Evolutionary conservation across 2,113 vertebrate genomes (phyloP).

Genomic region (Hyperoodon ampullatus): DNA sequence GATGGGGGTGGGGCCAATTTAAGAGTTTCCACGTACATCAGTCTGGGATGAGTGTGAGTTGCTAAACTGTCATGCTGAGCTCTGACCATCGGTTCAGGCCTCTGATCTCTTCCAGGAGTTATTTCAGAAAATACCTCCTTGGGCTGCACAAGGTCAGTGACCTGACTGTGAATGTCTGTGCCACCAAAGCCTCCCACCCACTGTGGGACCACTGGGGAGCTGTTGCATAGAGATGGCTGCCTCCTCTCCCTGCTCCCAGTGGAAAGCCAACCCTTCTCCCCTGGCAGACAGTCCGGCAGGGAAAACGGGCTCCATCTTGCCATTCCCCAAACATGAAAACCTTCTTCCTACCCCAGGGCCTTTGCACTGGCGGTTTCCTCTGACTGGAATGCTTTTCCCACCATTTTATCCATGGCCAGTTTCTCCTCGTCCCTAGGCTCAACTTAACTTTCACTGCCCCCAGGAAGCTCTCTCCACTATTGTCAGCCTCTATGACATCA

Average conservation of each 20-base stretch:
- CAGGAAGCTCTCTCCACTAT: background rate
- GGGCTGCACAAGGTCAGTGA: slow-evolving; percentile 84
- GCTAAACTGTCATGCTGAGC: background rate
- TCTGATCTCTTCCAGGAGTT: slow-evolving; percentile 83
- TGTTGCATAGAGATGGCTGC: background rate
- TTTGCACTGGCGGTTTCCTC: background rate
- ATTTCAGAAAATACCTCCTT: slow-evolving; percentile 89
- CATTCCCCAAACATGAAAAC: background rate
- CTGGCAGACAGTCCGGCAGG: background rate
- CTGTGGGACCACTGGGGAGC: slow-evolving; percentile 79
- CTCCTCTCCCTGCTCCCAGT: background rate
- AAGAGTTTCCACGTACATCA: background rate
- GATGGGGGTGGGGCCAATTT: background rate
- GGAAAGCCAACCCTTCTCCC: background rate
- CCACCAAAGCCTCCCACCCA: slow-evolving; percentile 88
- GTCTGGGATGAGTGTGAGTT: background rate
- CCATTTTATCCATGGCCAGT: background rate
- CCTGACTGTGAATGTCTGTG: slow-evolving; percentile 85
- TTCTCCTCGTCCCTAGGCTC: background rate
- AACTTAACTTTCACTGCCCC: background rate
- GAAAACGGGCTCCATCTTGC: background rate
- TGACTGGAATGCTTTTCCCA: background rate
- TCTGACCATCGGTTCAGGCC: background rate
- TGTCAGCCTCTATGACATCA: background rate
- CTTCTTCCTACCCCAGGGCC: background rate